Base-by-base conservation (phyloP, 2,888 invertebrate genomes). In the Dryococelus australis region DNA sequence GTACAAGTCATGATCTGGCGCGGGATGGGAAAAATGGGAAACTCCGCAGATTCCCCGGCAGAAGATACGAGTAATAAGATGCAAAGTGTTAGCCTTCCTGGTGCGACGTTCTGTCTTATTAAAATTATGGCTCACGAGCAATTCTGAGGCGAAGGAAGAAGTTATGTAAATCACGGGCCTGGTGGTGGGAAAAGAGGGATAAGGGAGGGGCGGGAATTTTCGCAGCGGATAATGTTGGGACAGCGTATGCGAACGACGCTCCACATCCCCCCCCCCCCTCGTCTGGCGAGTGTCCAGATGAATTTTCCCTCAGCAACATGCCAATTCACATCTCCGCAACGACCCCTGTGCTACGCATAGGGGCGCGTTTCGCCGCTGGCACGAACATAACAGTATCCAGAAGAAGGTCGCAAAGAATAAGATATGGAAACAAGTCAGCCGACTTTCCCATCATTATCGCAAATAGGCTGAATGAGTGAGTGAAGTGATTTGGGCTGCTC, bases 11-110 rank as follows among this genome's bases (percentile, higher is more conserved):
- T 47, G 16, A 47, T 47, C 47, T 3, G 16, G 12, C 47, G 47
- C 16, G 65, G 65, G 3, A 65, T 9, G 65, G 65, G n/a, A 65
- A 47, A 65, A 65, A 65, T 65, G 65, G 65, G n/a, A n/a, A 65
- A 1, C 65, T 65, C 24, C 65, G 65, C 65, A 65, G 6, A 65
- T 65, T 65, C 65, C 65, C 65, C 10, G 65, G 12, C 65, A 65
- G 65, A 65, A 65, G 65, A 65, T 65, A n/a, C 65, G 65, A n/a
- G 65, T 65, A 65, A 65, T 65, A 65, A 65, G 65, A 65, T 65
- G 65, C 65, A 65, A 65, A 65, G 65, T 65, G 65, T 65, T 65
- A 65, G 20, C 65, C 65, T 65, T 65, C 65, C n/a, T 24, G 24
- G 65, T 65, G 65, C 65, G n/a, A 65, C 65, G 65, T 65, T 65